Base-by-base conservation (phyloP, 2,113 vertebrate genomes). In the Cavia porcellus region DNA sequence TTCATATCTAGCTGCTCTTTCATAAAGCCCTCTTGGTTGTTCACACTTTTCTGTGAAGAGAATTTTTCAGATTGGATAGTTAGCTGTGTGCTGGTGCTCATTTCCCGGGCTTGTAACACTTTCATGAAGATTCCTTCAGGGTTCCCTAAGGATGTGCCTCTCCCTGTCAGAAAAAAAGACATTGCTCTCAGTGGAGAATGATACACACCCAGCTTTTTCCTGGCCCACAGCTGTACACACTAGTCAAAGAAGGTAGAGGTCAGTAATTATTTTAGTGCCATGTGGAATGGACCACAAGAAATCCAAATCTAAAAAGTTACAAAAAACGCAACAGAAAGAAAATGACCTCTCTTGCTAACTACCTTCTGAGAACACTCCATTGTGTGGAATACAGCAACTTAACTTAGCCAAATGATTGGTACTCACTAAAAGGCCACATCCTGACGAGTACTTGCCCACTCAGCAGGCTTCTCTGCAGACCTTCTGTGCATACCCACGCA, bases 141-240 rank as follows among this genome's bases (percentile, higher is more conserved):
- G 55, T 17, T 86, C 55, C 50, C 81, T n/a, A 90, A 62, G 4
- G 81, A 6, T 55, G 52, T 66, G 1, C 75, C 30, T 74, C 0
- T 28, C 86, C 87, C 98, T 97, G 97, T 59, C 89, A 77, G 68
- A 72, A 84, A 59, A 86, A 38, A 94, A 93, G 77, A 97, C 85
- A 85, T 38, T 50, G 35, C 1, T 83, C 50, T 52, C 50, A 50
- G 20, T 22, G 68, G 89, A 62, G 7, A 30, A 72, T 45, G 22
- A 24, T 3, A 61, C 42, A 59, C 55, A 55, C 55, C 15, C 57
- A 20, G 89, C 47, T 91, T 61, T 68, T 52, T 38, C 14, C 55
- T 66, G 50, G 14, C 22, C 38, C 2, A 20, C 22, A 79, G 47
- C 15, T 59, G 12, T 19, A 28, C 3, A 47, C 32, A 38, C 38